phyloP scores from a whole-genome alignment of 2,888 invertebrate genomes.

The Diploptera punctata region DNA sequence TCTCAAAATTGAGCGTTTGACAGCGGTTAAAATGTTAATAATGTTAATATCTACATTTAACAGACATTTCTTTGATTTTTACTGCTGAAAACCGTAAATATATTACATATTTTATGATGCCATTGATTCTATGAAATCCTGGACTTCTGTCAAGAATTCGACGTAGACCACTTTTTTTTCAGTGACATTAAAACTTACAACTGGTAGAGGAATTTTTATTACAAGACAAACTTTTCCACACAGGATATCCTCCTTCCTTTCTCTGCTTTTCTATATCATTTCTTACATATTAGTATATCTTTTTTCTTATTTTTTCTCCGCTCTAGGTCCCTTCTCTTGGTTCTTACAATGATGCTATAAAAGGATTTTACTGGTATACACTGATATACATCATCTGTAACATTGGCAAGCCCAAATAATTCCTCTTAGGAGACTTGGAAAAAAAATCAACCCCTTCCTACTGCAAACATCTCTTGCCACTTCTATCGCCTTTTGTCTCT shows the following conservation, averaged over 20 bases:
- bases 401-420: slow-evolving; percentile 2
- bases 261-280: background rate
- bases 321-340: background rate
- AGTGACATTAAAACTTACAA: background rate
- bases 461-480: too few relatives aligned
- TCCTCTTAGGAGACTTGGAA: background rate
- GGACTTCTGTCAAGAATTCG: background rate
- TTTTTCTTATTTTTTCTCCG: background rate
- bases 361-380: slow-evolving; percentile 4
- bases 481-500: slow-evolving; percentile 13
- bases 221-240: background rate
- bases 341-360: background rate
- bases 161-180: background rate
- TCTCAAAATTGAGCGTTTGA: too few relatives aligned
- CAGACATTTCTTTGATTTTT: too few relatives aligned
- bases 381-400: background rate
- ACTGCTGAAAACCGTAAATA: too few relatives aligned
- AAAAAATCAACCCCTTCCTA: background rate
- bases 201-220: background rate
- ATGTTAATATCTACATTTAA: too few relatives aligned
- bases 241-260: background rate
- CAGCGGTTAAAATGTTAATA: too few relatives aligned
- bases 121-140: background rate
- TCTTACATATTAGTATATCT: background rate
- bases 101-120: too few relatives aligned